These are phyloP conservation scores for Dicerorhinus sumatrensis DNA, from an alignment of 2,113 vertebrate genomes.

Conservation along the genomic window DNA sequence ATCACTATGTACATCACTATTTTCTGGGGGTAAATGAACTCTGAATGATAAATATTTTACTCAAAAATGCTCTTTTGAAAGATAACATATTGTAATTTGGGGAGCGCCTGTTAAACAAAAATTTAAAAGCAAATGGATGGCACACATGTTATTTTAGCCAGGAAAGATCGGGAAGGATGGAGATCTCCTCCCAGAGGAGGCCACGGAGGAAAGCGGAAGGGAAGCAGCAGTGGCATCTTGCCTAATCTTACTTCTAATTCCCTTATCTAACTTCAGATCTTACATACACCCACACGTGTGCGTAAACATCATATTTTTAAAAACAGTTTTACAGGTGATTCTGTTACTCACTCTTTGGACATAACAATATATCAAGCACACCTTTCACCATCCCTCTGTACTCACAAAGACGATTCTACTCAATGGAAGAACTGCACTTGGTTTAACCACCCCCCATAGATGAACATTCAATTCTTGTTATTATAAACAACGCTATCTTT, in stretches of 20 bases:
- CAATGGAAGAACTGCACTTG: neutral
- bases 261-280: neutral
- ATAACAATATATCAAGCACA: neutral
- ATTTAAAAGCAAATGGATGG: neutral
- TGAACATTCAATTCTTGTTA: neutral
- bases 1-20: neutral
- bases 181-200: neutral
- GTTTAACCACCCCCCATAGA: neutral
- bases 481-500: neutral
- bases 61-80: neutral
- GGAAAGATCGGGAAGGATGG: neutral
- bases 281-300: neutral
- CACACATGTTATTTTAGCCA: neutral
- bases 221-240: neutral
- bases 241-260: neutral
- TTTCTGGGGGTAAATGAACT: neutral
- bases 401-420: neutral
- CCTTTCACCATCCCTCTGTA: neutral
- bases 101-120: neutral
- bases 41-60: neutral
- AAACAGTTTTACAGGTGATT: neutral
- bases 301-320: neutral
- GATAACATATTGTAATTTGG: neutral
- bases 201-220: neutral
- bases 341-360: neutral